Percentiles rank a stretch among this genome's conserved stretches.
Evolutionary conservation across 1,140 invertebrate genomes (phyloP).

Genomic region (Tribolium madens): DNA sequence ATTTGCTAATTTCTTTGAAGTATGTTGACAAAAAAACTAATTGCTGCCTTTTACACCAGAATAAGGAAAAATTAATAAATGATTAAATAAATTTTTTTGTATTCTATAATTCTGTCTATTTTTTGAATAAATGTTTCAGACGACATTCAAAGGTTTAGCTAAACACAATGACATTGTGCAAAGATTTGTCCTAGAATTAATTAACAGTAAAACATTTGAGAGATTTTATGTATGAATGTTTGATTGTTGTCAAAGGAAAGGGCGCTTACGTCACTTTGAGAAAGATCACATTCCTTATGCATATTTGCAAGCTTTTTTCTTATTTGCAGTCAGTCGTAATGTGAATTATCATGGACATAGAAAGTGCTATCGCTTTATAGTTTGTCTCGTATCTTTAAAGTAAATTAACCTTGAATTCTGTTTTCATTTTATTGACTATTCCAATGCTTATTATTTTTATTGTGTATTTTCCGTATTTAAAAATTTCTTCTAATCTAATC

Average conservation of each 20-base stretch:
- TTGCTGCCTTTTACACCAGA: no score
- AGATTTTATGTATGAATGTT: neutral
- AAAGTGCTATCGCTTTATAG: conserved; percentile 33
- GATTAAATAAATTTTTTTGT: no score
- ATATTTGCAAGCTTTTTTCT: conserved; percentile 23
- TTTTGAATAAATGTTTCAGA: no score
- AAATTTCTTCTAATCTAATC: conserved; percentile 23
- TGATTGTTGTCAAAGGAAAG: conserved; percentile 8
- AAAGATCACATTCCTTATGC: conserved; percentile 31
- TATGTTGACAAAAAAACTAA: no score
- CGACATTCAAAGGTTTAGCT: no score
- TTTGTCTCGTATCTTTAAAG: conserved; percentile 17
- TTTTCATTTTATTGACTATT: conserved; percentile 8
- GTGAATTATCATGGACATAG: conserved; percentile 28
- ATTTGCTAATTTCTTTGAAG: no score
- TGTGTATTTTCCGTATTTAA: neutral
- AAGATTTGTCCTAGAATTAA: neutral
- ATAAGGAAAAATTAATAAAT: no score
- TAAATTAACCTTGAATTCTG: conserved; percentile 28
- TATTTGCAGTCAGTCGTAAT: conserved; percentile 1
- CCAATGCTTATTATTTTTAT: conserved; percentile 1
- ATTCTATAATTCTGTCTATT: no score
- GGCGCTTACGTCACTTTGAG: conserved; percentile 9
- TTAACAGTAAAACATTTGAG: neutral
- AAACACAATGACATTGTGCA: no score